Evolutionary conservation across 2,888 invertebrate species (phyloP), one percentile per base, ranked within the genome.

Genomic region (Syrista parreyssii): DNA sequence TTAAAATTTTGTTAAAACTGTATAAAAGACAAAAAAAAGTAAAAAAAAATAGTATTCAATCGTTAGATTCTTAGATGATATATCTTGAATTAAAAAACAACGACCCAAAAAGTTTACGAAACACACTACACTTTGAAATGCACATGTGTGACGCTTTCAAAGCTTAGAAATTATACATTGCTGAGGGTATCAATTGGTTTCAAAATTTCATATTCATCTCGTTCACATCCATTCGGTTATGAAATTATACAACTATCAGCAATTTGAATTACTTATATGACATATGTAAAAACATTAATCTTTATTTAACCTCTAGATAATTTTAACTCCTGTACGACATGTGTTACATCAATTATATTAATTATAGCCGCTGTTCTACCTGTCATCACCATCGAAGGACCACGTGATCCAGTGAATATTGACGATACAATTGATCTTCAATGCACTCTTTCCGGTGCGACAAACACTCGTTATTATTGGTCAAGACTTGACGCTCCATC

Each of bases 391-490:
- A 89, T 92, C 30, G 89, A 89, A 75, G 86, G 91, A 33, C 89
- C 91, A 3, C 90, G 92, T 75, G 92, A 93, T 69, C 89, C 92
- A 15, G 91, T 93, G 15, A 92, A 92, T 79, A 91, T 93, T 68
- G 95, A 95, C 1, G 94, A 95, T 78, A 93, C 92, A 75, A 92
- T 95, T 4, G 94, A 95, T 84, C 90, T 96, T 11, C 92, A 93
- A 40, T 96, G 96, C 88, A 92, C 93, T n/a, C 94, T 93, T 3
- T 92, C 91, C 34, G 93, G 93, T 79, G 86, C 91, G 1, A 83
- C 83, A n/a, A 86, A 84, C 74, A 87, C 91, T 11, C 84, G 81
- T 15, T 90, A 88, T 74, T 86, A 82, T 23, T 96, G 96, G 96
- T 92, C 93, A 6, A 94, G 94, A 88, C 91, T 93, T 3, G 92